A percentile compares a stretch with the other conserved stretches of the same genome.
Evolutionary conservation across 2,113 vertebrate species (phyloP).

Genomic region (Alexandromys fortis): DNA sequence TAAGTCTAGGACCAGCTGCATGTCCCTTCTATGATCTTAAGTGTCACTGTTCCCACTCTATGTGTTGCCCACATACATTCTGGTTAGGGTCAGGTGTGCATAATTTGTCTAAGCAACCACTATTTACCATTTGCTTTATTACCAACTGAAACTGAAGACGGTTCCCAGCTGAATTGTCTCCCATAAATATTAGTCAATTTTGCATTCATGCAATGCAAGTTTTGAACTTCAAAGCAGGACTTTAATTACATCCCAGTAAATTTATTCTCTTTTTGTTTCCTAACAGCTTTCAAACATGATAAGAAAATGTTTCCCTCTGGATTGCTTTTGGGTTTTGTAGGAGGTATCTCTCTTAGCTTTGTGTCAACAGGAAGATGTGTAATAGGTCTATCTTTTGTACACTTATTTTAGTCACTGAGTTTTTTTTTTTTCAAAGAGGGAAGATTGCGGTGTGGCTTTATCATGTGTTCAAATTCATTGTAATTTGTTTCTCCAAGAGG

Average conservation of each 20-base stretch:
- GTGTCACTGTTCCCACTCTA: not conserved
- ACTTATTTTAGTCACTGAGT: slow-evolving; percentile 31
- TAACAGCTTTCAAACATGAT: slow-evolving; percentile 31
- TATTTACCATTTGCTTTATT: not conserved
- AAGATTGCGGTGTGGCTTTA: not conserved
- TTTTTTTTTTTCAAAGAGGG: not conserved
- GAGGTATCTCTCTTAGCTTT: slow-evolving; percentile 17
- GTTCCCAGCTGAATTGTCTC: slow-evolving; percentile 19
- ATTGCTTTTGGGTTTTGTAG: slow-evolving; percentile 14
- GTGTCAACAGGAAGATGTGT: slow-evolving; percentile 17
- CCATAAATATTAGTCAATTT: not conserved
- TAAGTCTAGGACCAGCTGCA: not conserved
- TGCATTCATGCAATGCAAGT: not conserved
- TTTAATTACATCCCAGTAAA: slow-evolving; percentile 35
- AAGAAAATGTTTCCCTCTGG: slow-evolving; percentile 41
- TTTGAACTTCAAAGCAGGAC: slow-evolving; percentile 34
- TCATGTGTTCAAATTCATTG: slow-evolving; percentile 20
- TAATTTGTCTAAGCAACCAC: not conserved
- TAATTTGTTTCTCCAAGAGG: not conserved
- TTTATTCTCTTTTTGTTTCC: slow-evolving; percentile 51
- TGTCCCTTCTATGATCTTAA: not conserved
- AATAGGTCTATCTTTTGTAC: slow-evolving; percentile 33
- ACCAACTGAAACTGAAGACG: not conserved
- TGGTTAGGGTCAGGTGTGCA: not conserved
- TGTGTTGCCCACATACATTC: not conserved